These are phyloP conservation scores for Ranitomeya imitator DNA, from an alignment of 2,113 vertebrate species.

Conservation along the genomic window DNA sequence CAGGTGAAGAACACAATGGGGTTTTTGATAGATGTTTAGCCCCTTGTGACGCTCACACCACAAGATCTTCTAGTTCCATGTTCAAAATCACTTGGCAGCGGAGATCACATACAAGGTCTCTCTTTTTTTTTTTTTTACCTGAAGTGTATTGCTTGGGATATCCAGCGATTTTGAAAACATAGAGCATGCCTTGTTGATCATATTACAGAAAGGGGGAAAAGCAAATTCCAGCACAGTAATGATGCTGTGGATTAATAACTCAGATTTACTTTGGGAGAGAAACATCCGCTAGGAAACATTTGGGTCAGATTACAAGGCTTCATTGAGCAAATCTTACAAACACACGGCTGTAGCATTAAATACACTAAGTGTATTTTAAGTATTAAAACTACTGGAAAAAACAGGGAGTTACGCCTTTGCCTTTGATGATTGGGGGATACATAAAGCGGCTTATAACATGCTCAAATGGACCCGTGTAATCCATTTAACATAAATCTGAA, in stretches of 20 bases:
- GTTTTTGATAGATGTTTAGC: background rate
- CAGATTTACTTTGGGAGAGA: constrained; percentile 80
- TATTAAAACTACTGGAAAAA: constrained; percentile 60
- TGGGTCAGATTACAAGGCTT: constrained; percentile 79
- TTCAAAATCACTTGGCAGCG: constrained; percentile 47
- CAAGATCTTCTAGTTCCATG: constrained; percentile 33
- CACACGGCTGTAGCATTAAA: constrained; percentile 79
- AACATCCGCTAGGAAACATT: constrained; percentile 82
- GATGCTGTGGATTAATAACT: constrained; percentile 80
- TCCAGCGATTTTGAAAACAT: constrained; percentile 64
- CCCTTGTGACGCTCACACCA: background rate
- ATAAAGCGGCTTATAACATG: constrained; percentile 42
- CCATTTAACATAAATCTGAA: constrained; percentile 20
- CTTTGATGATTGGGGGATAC: constrained; percentile 46
- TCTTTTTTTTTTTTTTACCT: constrained; percentile 53
- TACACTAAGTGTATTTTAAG: constrained; percentile 68
- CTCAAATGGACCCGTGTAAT: constrained; percentile 24
- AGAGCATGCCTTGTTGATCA: constrained; percentile 76
- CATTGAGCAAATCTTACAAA: constrained; percentile 78
- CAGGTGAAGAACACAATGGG: background rate
- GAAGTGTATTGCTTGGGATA: constrained; percentile 66
- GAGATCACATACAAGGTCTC: constrained; percentile 44
- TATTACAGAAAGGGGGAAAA: constrained; percentile 64
- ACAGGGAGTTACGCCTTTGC: constrained; percentile 65
- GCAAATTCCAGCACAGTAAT: constrained; percentile 74